Base-by-base conservation (phyloP, 2,797 vertebrate genomes). In the Muscicapa comitata region DNA sequence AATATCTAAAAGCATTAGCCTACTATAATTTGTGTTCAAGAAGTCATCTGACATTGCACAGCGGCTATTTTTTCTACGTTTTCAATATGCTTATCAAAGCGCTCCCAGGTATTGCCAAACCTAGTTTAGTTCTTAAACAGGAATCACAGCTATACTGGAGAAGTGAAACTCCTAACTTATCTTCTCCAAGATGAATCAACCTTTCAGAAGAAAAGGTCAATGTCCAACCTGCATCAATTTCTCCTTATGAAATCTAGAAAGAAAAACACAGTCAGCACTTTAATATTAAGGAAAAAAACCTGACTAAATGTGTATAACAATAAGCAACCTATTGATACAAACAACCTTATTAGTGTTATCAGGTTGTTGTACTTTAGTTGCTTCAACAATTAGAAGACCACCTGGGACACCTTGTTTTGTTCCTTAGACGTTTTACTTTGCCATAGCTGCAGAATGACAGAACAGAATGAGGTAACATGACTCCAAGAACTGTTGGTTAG, bases 351-450 rank as follows among this genome's bases (percentile, higher is more conserved):
- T 86, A 81, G 28, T 15, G 33, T 73, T 85, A 62, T 38, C 79
- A 74, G 54, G 80, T 61, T 87, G 71, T 28, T 51, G 48, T 43
- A 83, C 47, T 78, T 78, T 87, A 96, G 96, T 73, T 95, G 88
- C 93, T 87, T 76, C 50, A 65, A 79, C 76, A 57, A 84, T 86
- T 82, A 92, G n/a, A 91, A 25, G 59, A 79, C 54, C 94, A 92
- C 59, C 74, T 50, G 96, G 94, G 96, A 83, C 51, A 10, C 16
- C 43, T 72, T 62, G 76, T 59, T 88, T 83, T 80, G 43, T 26
- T 84, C 86, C 67, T 78, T 13, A n/a, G 67, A 54, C 2, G 26
- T 24, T 87, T 61, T 59, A 67, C 77, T 88, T 77, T 25, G 72
- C 50, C 82, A 91, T 71, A 94, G 90, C 70, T 92, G 72, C 89